Base-by-base conservation (phyloP, 2,113 vertebrate genomes). In the Semicossyphus pulcher region DNA sequence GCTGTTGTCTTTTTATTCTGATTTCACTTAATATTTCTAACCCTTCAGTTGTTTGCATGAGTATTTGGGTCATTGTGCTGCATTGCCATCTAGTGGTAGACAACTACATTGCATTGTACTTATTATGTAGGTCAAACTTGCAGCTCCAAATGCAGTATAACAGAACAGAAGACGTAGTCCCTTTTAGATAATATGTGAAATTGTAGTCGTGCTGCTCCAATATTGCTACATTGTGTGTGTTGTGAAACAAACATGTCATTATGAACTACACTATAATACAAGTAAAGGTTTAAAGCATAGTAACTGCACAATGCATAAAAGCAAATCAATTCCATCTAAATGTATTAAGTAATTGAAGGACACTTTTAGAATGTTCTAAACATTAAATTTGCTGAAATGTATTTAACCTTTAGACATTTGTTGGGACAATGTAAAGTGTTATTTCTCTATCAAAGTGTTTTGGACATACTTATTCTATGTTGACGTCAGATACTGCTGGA, bases 91-190 rank as follows among this genome's bases (percentile, higher is more conserved):
- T 84, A 67, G 57, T 76, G 78, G 87, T 49, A 79, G 57, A 78
- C 51, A n/a, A 0, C 5, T 10, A 0, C 20, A 81, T 15, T 68
- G 48, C 64, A 57, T 1, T 15, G 0, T 1, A 14, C 25, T 14
- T 69, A 15, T 39, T 26, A 83, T 88, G 59, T 90, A 88, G 86
- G 86, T 86, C 86, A 86, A 73, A 63, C 60, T 34, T 7, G 0
- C 23, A 34, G n/a, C 31, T 26, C 8, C 12, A 7, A 25, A 37
- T n/a, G 7, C 15, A 72, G 20, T 3, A 7, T 2, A 52, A 10
- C 3, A 3, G 12, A 10, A 29, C 12, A 37, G 20, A 16, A 3
- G 14, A 10, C 5, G 5, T n/a, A n/a, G n/a, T 39, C 8, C 28
- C 29, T 3, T 21, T 70, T 0, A 31, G 5, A 41, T 2, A 10